Evolutionary conservation across 2,113 vertebrate species (phyloP).

Genomic region (Boleophthalmus pectinirostris): DNA sequence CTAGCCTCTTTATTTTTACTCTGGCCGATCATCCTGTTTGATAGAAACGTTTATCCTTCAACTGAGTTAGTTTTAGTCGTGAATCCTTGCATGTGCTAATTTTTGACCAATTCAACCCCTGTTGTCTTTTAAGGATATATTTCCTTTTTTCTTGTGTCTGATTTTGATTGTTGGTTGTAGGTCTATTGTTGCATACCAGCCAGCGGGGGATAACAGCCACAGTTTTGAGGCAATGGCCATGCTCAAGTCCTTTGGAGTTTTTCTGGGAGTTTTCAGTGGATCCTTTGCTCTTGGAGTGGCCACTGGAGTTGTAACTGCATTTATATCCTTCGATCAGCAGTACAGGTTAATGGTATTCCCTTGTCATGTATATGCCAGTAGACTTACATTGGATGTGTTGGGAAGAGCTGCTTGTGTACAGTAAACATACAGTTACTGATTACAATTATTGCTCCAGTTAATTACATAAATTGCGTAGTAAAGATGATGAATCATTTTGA

Average conservation of each 20-base stretch:
- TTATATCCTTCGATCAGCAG: constrained; percentile 86
- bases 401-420: background rate
- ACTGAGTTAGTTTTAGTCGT: constrained; percentile 17
- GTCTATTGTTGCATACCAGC: constrained; percentile 94
- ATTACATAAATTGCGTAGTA: no score
- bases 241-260: constrained; percentile 92
- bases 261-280: constrained; percentile 94
- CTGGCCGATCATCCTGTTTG: background rate
- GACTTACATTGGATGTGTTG: background rate
- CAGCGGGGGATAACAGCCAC: constrained; percentile 91
- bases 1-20: background rate
- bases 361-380: background rate
- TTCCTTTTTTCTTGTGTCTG: constrained; percentile 2
- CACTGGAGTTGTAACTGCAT: constrained; percentile 92
- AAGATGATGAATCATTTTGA: background rate
- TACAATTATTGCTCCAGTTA: background rate
- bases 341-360: background rate
- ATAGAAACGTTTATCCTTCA: background rate
- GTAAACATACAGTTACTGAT: background rate
- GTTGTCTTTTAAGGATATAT: background rate
- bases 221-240: constrained; percentile 92
- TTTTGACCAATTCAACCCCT: background rate
- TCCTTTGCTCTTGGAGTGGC: constrained; percentile 94
- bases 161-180: constrained; percentile 63
- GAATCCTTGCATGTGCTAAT: constrained; percentile 27